Evolutionary conservation across 2,797 vertebrate species (phyloP).

Genomic region (Pagetopsis macropterus): DNA sequence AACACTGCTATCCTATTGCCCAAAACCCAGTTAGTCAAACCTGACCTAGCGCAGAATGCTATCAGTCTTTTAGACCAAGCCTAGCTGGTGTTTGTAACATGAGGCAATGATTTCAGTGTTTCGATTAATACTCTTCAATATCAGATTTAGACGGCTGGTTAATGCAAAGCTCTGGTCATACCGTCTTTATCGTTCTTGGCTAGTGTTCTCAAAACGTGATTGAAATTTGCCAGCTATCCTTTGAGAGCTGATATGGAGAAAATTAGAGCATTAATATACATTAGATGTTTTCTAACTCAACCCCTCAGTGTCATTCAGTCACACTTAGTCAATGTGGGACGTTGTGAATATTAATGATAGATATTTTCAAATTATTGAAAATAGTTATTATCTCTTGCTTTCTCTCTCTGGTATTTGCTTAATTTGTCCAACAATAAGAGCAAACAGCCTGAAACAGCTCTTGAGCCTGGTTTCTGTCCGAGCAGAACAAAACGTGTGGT

Average conservation of each 20-base stretch:
- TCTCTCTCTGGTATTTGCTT: conserved; percentile 6
- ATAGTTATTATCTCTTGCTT: conserved; percentile 1
- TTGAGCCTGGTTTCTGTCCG: conserved; percentile 83
- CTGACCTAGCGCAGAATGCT: background rate
- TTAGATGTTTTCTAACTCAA: conserved; percentile 18
- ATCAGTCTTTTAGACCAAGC: background rate
- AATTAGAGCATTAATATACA: conserved; percentile 38
- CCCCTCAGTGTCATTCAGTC: conserved; percentile 4
- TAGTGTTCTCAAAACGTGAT: conserved; percentile 51
- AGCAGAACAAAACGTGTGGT: conserved; percentile 88
- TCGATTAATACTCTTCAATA: background rate
- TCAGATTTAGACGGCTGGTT: conserved; percentile 11
- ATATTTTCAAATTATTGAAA: conserved; percentile 1
- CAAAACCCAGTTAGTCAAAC: background rate
- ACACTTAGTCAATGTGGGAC: background rate
- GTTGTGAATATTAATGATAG: conserved; percentile 1
- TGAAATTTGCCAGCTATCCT: conserved; percentile 56
- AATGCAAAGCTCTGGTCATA: conserved; percentile 34
- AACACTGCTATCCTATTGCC: background rate
- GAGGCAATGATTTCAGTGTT: background rate
- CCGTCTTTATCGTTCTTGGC: conserved; percentile 41
- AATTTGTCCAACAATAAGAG: conserved; percentile 27
- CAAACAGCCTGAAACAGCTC: conserved; percentile 62
- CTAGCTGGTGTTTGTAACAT: background rate
- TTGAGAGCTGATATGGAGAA: conserved; percentile 50